phyloP scores from a whole-genome alignment of 2,888 invertebrate genomes.

The Epinotia brunnichana region DNA sequence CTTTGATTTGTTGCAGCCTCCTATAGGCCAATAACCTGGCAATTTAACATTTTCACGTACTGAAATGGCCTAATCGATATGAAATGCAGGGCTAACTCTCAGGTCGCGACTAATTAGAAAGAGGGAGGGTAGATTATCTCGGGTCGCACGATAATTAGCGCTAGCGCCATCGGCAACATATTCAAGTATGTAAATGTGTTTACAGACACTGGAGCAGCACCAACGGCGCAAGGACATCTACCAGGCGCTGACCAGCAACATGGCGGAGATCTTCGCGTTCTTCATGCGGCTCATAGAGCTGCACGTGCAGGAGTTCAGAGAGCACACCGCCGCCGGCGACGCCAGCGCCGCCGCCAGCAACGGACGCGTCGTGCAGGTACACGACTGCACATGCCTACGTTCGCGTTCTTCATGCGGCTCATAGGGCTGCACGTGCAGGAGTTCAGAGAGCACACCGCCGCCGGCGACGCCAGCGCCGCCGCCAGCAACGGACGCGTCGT shows the following conservation, averaged over 20 bases:
- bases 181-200: neutral
- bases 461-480: constrained; percentile 86
- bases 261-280: constrained; percentile 94
- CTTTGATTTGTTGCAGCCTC: too few species aligned
- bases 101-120: too few species aligned
- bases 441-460: constrained; percentile 86
- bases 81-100: too few species aligned
- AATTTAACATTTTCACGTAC: too few species aligned
- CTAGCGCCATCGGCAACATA: neutral
- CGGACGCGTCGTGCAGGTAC: constrained; percentile 89
- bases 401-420: constrained; percentile 91
- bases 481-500: constrained; percentile 91
- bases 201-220: constrained; percentile 91
- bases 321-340: constrained; percentile 85
- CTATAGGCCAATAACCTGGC: too few species aligned
- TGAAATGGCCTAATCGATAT: too few species aligned
- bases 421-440: constrained; percentile 91
- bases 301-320: constrained; percentile 90
- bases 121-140: too few species aligned
- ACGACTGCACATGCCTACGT: constrained; percentile 68
- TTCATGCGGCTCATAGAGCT: constrained; percentile 91
- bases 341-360: constrained; percentile 87
- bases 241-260: constrained; percentile 93
- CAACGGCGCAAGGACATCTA: constrained; percentile 95
- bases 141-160: too few species aligned